phyloP scores from a whole-genome alignment of 2,888 invertebrate genomes.

The Atrina japonica region DNA sequence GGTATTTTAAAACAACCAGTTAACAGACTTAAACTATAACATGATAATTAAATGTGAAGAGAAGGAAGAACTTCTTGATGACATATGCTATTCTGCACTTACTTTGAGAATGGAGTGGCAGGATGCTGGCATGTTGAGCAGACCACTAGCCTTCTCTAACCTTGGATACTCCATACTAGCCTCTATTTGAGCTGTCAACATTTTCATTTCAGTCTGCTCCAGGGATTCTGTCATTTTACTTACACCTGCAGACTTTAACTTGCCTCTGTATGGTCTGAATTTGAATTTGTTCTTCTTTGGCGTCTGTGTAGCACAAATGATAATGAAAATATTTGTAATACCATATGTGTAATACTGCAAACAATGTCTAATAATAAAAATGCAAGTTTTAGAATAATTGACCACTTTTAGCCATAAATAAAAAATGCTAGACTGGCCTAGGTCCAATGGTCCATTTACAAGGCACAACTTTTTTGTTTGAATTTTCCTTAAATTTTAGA shows the following conservation, averaged over 20 bases:
- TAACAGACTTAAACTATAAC: too few species aligned
- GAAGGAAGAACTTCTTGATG: too few species aligned
- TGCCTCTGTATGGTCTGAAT: conserved; percentile 72
- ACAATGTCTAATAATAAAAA: not conserved
- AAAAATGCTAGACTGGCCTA: too few species aligned
- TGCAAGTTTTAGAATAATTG: too few species aligned
- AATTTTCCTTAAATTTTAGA: too few species aligned
- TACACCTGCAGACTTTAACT: conserved; percentile 66
- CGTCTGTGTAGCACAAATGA: conserved; percentile 13
- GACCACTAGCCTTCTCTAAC: conserved; percentile 45
- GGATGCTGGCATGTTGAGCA: conserved; percentile 74
- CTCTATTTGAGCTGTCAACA: conserved; percentile 60
- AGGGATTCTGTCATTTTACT: conserved; percentile 71
- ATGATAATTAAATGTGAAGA: too few species aligned
- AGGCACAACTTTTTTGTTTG: too few species aligned
- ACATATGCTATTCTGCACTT: conserved; percentile 10
- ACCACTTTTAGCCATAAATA: too few species aligned
- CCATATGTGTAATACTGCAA: not conserved
- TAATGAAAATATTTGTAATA: not conserved
- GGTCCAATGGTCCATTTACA: too few species aligned
- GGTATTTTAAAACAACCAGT: too few species aligned
- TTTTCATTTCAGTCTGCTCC: conserved; percentile 72
- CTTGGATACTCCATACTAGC: conserved; percentile 53
- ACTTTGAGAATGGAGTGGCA: conserved; percentile 77
- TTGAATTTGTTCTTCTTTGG: conserved; percentile 54